Evolutionary conservation across 2,113 vertebrate genomes (phyloP).

Genomic region (Scartelaos histophorus): DNA sequence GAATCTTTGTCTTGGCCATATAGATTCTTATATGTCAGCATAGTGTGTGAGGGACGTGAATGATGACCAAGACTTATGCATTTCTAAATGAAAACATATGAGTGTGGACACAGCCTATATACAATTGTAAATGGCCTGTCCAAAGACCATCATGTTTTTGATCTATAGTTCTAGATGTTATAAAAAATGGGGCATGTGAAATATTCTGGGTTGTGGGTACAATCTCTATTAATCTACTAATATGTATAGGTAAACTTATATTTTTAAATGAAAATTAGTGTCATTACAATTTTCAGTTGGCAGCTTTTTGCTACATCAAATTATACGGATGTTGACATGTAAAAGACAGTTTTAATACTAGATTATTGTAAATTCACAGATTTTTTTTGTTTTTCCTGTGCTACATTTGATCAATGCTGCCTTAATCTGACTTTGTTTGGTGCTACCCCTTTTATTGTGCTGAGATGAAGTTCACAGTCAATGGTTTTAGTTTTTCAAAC

Average conservation of each 20-base stretch:
- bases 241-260: not conserved
- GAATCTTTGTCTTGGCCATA: conserved; percentile 5
- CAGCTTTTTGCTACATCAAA: not conserved
- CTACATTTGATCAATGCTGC: conserved; percentile 31
- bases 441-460: conserved; percentile 26
- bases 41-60: not conserved
- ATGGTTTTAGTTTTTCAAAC: conserved; percentile 27
- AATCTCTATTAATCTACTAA: too few relatives aligned
- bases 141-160: not conserved
- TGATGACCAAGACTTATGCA: not conserved
- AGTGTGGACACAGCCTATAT: conserved; percentile 11
- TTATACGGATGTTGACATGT: not conserved
- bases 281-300: not conserved
- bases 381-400: conserved; percentile 33
- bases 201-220: too few relatives aligned
- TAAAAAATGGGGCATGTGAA: not conserved
- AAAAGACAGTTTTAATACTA: conserved; percentile 36
- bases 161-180: not conserved
- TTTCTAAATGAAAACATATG: conserved; percentile 7
- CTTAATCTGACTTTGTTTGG: not conserved
- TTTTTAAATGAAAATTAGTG: not conserved
- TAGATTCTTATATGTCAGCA: conserved; percentile 4
- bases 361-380: conserved; percentile 53
- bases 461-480: conserved; percentile 63
- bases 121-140: conserved; percentile 6